Evolutionary conservation across 2,797 vertebrate genomes (phyloP).

Genomic region (Sebastes trivittatus): DNA sequence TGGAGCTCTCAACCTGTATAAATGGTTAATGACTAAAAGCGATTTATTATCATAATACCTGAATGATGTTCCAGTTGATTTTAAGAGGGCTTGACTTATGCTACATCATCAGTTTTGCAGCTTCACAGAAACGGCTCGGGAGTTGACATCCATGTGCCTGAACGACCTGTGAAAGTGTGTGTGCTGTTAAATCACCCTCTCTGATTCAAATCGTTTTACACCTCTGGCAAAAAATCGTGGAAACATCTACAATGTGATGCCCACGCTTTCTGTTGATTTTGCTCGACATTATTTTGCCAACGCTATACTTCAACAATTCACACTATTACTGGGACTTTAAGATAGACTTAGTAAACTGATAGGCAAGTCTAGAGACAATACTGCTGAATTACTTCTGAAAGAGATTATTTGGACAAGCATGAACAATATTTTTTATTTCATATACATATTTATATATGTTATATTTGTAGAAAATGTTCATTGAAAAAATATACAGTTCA

Average conservation of each 20-base stretch:
- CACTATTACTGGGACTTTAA: not conserved
- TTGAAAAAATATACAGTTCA: not conserved
- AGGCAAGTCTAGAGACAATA: not conserved
- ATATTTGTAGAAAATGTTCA: not conserved
- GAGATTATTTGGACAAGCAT: not conserved
- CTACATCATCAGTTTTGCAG: constrained; percentile 2
- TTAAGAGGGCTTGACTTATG: not conserved
- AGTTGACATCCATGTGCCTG: not conserved
- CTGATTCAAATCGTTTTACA: constrained; percentile 1
- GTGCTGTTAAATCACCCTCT: constrained; percentile 1
- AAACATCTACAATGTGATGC: constrained; percentile 4
- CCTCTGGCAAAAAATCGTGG: not conserved
- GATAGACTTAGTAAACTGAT: not conserved
- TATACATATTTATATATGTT: not conserved
- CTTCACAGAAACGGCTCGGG: not conserved
- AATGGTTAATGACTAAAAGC: constrained; percentile 1
- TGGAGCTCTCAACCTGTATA: not conserved
- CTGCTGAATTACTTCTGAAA: not conserved
- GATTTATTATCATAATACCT: not conserved
- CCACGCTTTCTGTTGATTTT: not conserved
- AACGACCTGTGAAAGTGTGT: not conserved
- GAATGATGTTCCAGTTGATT: not conserved
- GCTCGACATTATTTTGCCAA: too few species aligned
- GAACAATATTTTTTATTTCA: too few species aligned
- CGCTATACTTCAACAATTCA: not conserved